phyloP scores from a whole-genome alignment of 2,797 vertebrate species.

The Bovichtus diacanthus region DNA sequence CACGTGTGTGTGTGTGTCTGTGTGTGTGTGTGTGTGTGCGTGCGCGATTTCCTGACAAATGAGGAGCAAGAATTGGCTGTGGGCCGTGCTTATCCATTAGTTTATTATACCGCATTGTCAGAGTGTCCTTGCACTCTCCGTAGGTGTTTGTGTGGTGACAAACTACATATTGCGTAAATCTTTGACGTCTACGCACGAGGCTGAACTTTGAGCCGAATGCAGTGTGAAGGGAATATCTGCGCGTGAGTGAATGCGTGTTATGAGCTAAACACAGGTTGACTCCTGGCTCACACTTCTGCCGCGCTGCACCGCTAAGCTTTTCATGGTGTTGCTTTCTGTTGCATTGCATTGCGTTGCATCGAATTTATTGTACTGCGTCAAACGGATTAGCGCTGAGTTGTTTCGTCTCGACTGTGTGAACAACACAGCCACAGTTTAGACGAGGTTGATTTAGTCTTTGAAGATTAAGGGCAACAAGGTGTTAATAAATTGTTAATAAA shows the following conservation, averaged over 20 bases:
- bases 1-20: constrained; percentile 5
- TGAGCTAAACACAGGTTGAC: constrained; percentile 65
- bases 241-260: constrained; percentile 47
- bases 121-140: constrained; percentile 53
- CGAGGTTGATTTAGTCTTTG: not conserved
- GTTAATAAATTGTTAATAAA: too few species aligned
- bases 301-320: constrained; percentile 32
- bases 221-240: constrained; percentile 47
- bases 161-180: constrained; percentile 35
- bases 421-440: not conserved
- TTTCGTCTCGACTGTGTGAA: constrained; percentile 21
- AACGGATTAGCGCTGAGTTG: not conserved
- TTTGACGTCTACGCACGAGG: constrained; percentile 39
- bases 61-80: constrained; percentile 53
- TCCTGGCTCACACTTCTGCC: constrained; percentile 45
- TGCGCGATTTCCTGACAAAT: constrained; percentile 53
- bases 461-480: not conserved
- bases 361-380: constrained; percentile 45
- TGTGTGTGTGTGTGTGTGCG: constrained; percentile 3
- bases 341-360: constrained; percentile 52
- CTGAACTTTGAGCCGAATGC: constrained; percentile 59
- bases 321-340: constrained; percentile 28
- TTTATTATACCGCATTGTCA: constrained; percentile 54
- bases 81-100: constrained; percentile 63
- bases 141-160: constrained; percentile 37